Base-by-base conservation (phyloP, 2,888 invertebrate species). In the Cephus spinipes region DNA sequence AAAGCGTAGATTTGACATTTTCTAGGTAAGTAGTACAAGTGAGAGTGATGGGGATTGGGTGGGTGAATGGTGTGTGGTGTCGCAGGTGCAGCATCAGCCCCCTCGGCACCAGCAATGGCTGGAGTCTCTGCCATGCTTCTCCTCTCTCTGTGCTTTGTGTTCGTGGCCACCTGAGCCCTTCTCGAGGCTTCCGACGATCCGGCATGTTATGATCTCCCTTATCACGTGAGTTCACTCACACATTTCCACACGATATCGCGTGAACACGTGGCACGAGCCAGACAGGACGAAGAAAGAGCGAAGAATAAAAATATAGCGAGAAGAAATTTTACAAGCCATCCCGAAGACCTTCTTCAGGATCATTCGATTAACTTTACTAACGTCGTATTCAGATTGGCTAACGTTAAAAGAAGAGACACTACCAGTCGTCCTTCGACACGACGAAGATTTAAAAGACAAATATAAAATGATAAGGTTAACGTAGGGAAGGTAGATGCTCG, bases 81-180 rank as follows among this genome's bases (percentile, higher is more conserved):
- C 91, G 89, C 92, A 92, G 92, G 92, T 92, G 90, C 91, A 90
- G 90, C 90, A 88, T 88, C 89, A 89, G 90, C 89, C 87, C 87
- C 88, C 86, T 87, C 89, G 90, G 88, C 90, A 87, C 89, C 90
- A 88, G 88, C 90, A 88, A 86, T 89, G 88, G 85, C 89, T 89
- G 91, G 91, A 90, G 87, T 89, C 88, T 89, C 90, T 90, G 89
- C 90, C 90, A 91, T 91, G 91, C 91, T 92, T 91, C 91, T 91
- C 90, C 92, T 92, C 88, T 91, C 91, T 91, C 91, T 92, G 90
- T 92, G 91, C 91, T 92, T 92, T 91, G 90, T 91, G 90, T 90
- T 91, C 91, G 90, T 90, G 91, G 89, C 89, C 90, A 87, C 90
- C 91, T 91, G 91, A 91, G 90, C 90, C 90, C 89, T 88, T 87